Evolutionary conservation across 1,140 invertebrate species (phyloP), one percentile per base, ranked within the genome.

Genomic region (Aphelinus certus): DNA sequence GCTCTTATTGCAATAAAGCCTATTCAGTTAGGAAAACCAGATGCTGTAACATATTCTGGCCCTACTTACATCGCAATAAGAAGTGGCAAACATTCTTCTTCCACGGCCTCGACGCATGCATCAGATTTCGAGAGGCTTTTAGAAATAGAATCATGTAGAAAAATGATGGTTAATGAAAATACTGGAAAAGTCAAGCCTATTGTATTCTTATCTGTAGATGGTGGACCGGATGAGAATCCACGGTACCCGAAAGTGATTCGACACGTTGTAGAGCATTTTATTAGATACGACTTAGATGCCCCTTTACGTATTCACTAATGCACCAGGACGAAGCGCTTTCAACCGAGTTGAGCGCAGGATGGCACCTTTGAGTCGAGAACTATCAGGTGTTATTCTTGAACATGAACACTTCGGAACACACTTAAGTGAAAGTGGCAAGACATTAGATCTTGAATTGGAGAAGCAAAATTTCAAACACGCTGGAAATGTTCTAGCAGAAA

Each of bases 171-270:
- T 47, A 45, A 63, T 46, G 4, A 3, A 45, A 63, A 46, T 53
- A 71, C 80, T 53, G 80, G 78, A 63, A 45, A 53, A 67, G 62
- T 82, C 7, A 88, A 88, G 80, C 86, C 86, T 51, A 78, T 88
- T 75, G 43, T 87, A 71, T 66, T 87, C 4, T 81, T 87, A 79
- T 79, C 82, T 57, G 65, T 71, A 71, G 85, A 88, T 78, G 83
- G 84, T 55, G 83, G 86, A 42, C 86, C 86, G n/a, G 85, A 88
- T 74, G 84, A 88, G 81, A 87, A 87, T 71, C 86, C 87, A 42
- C 67, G 86, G 65, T 86, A 87, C 81, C 45, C 56, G 42, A 83
- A 86, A 77, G 82, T 84, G 6, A 87, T 88, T 46, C 26, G 2
- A 10, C 46, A 53, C 76, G 80, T 78, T 62, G 80, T 81, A 48